Evolutionary conservation across 2,113 vertebrate genomes (phyloP), one percentile per base, ranked within the genome.

Genomic region (Albula glossodonta): DNA sequence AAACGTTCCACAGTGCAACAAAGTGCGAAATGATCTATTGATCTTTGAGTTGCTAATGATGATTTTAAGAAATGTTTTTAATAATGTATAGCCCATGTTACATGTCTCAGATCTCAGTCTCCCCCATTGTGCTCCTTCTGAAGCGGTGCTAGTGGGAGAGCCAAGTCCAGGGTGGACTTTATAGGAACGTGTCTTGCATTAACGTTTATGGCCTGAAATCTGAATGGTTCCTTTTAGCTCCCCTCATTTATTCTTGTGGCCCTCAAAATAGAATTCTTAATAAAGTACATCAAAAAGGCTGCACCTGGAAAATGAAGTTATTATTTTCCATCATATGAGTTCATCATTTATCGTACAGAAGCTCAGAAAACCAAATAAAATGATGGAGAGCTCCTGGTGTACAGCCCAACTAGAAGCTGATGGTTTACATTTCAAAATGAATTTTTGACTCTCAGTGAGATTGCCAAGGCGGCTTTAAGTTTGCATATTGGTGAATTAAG

Each of bases 281-380:
- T 57, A 82, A 82, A 82, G 51, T 22, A 60, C 81, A 15, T 82
- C 63, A 70, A 31, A 57, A 57, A 57, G 12, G 52, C 25, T 56
- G 81, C 25, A 57, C 81, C 52, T 82, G 81, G 81, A 57, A 82
- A 41, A 82, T n/a, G n/a, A 82, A 11, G 19, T 3, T 8, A 82
- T 82, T 57, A 56, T 17, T 56, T 11, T 57, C n/a, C 11, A 81
- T 17, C 31, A 41, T n/a, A 52, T 9, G 6, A 22, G 51, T n/a
- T n/a, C 80, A n/a, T 51, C 15, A 80, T 63, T 15, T 63, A 63
- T n/a, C 17, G n/a, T 3, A 70, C 63, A 70, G 63, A 5, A 5
- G 63, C 19, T 22, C 63, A n/a, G 50, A 51, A 81, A 81, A 4
- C 80, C 50, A 81, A n/a, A 56, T 60, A 48, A 60, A 57, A 82